Percentiles rank a stretch among this genome's conserved stretches.
phyloP scores from a whole-genome alignment of 2,888 invertebrate species.

The Lycia hirtaria region DNA sequence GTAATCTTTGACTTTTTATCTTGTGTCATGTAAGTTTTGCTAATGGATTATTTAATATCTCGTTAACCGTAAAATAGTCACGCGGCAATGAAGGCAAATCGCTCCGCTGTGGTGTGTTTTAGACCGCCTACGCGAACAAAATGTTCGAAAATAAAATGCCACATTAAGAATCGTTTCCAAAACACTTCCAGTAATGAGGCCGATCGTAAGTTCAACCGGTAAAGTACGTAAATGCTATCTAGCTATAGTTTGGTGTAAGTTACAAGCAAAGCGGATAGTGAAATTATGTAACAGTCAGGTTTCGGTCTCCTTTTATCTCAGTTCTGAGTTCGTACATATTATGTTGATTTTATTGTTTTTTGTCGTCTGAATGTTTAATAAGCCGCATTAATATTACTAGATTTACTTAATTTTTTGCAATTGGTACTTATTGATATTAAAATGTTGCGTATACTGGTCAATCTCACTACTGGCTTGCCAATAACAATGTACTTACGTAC shows the following conservation, averaged over 20 bases:
- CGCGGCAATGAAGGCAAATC: conserved; percentile 11
- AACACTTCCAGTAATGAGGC: conserved; percentile 75
- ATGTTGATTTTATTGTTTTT: not conserved
- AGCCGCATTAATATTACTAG: no score
- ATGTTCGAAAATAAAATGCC: conserved; percentile 55
- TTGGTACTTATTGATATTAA: no score
- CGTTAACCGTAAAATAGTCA: not conserved
- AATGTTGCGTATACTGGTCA: no score
- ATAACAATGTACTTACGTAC: no score
- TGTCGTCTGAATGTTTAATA: no score
- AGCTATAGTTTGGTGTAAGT: conserved; percentile 47
- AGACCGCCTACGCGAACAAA: conserved; percentile 42
- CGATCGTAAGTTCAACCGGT: conserved; percentile 70
- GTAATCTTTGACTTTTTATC: no score
- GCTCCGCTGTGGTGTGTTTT: conserved; percentile 16
- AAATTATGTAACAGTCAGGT: not conserved
- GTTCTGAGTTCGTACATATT: no score
- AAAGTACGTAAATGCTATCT: conserved; percentile 68
- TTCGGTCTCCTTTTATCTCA: no score
- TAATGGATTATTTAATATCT: no score
- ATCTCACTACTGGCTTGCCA: no score
- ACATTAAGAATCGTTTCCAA: conserved; percentile 67
- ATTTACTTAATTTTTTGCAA: no score
- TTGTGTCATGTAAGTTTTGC: no score
- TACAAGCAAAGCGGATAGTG: conserved; percentile 33